phyloP scores from a whole-genome alignment of 2,797 vertebrate genomes.

The Muraenolepis orangiensis region DNA sequence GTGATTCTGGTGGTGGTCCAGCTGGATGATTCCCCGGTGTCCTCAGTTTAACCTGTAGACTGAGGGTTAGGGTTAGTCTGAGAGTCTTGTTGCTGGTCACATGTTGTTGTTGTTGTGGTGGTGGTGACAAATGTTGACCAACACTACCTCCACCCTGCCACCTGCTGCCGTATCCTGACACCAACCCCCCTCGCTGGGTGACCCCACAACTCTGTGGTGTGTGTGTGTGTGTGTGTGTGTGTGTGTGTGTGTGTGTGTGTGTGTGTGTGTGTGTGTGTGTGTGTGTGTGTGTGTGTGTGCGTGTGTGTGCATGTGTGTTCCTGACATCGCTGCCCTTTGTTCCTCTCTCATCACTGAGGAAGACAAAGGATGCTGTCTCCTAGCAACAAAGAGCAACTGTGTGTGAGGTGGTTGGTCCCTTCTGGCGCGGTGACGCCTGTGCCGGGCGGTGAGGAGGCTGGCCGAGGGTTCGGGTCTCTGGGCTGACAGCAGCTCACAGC shows the following conservation, averaged over 20 bases:
- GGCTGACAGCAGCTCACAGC: conserved; percentile 47
- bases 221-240: conserved; percentile 16
- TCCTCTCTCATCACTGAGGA: conserved; percentile 32
- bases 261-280: conserved; percentile 17
- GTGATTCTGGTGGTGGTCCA: neutral
- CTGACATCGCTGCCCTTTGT: conserved; percentile 73
- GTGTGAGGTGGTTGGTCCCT: conserved; percentile 44
- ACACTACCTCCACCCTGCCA: too few species aligned
- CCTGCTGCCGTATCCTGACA: too few species aligned
- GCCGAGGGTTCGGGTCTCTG: conserved; percentile 48
- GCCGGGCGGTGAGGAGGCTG: conserved; percentile 54
- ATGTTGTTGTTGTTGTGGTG: conserved; percentile 26
- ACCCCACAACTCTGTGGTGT: conserved; percentile 2
- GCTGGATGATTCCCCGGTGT: neutral
- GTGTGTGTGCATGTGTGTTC: conserved; percentile 62
- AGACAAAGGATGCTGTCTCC: conserved; percentile 71
- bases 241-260: conserved; percentile 24
- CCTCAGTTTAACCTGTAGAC: neutral
- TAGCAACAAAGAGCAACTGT: conserved; percentile 66
- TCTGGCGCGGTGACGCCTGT: conserved; percentile 62
- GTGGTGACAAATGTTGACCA: conserved; percentile 53
- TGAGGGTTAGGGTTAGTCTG: too few species aligned
- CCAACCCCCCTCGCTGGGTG: conserved; percentile 34
- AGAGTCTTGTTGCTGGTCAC: neutral
- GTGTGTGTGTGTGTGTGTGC: conserved; percentile 16